These are phyloP conservation scores for Dendroctonus valens DNA, from an alignment of 1,140 invertebrate genomes.

Conservation along the genomic window DNA sequence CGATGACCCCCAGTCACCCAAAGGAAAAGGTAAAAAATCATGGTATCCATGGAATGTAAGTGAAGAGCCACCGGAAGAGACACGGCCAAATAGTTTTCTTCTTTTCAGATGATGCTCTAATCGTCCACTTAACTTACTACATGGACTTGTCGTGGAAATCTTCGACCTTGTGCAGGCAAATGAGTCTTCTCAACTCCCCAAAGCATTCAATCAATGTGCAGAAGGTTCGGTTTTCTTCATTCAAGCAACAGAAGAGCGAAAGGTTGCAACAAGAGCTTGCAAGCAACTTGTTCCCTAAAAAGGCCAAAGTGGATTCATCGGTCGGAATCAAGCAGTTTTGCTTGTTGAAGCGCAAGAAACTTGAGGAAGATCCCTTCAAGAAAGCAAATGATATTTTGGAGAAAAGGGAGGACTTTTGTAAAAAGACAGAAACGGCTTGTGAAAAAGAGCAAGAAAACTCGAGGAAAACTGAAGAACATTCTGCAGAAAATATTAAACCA, in stretches of 20 bases:
- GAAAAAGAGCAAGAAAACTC: neutral
- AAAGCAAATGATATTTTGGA: neutral
- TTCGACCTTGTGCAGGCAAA: too few relatives aligned
- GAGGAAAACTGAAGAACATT: neutral
- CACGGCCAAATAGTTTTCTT: conserved; percentile 24
- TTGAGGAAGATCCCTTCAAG: neutral
- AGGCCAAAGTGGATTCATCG: conserved; percentile 5
- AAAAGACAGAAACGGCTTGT: neutral
- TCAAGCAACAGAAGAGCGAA: too few relatives aligned
- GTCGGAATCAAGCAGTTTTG: conserved; percentile 1
- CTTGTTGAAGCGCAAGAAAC: neutral
- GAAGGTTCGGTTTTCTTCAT: neutral
- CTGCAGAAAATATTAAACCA: too few relatives aligned
- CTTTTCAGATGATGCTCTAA: conserved; percentile 15
- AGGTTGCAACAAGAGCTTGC: neutral
- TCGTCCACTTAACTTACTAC: too few relatives aligned
- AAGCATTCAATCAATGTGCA: neutral
- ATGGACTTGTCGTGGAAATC: too few relatives aligned
- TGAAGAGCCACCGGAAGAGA: neutral
- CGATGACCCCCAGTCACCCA: neutral
- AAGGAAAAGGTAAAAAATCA: conserved; percentile 4
- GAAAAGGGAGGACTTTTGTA: neutral
- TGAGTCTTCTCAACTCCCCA: too few relatives aligned
- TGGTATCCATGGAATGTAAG: conserved; percentile 26
- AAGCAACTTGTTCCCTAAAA: conserved; percentile 7